A percentile compares a stretch with the other conserved stretches of the same genome.
These are phyloP conservation scores for Pangasius larnaudii DNA, from an alignment of 2,797 vertebrate species.

Conservation along the genomic window DNA sequence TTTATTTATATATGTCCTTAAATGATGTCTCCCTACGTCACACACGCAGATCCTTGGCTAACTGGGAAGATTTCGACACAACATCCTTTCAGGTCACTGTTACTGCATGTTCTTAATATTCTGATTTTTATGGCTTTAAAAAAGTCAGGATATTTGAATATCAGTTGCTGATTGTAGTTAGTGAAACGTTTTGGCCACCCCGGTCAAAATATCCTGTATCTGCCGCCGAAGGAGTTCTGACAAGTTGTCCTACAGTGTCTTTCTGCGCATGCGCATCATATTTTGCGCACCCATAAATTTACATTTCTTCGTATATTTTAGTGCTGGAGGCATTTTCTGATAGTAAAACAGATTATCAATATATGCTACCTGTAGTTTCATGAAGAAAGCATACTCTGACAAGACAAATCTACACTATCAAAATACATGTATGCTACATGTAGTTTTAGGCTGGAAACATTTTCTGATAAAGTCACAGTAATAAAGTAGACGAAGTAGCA, in stretches of 20 bases:
- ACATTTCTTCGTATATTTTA: background rate
- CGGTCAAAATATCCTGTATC: background rate
- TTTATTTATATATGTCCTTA: background rate
- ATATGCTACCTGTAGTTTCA: background rate
- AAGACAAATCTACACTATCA: background rate
- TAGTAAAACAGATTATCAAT: background rate
- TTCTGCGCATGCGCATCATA: background rate
- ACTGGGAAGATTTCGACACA: background rate
- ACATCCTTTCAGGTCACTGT: background rate
- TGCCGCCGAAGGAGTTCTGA: background rate
- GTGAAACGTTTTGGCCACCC: background rate
- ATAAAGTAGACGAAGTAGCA: background rate
- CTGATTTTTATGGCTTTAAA: background rate
- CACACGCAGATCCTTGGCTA: background rate
- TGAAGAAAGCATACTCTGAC: background rate
- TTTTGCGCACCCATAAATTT: background rate
- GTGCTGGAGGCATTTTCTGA: background rate
- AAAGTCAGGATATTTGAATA: background rate
- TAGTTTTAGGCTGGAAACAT: background rate
- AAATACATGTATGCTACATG: background rate
- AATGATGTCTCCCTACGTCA: background rate
- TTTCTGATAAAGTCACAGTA: background rate
- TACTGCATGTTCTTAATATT: background rate
- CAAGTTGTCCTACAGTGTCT: background rate
- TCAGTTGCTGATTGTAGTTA: background rate